Percentiles rank a stretch among this genome's conserved stretches.
phyloP scores from a whole-genome alignment of 35 echinoderm and acorn worm genomes.

The Antedon bifida region DNA sequence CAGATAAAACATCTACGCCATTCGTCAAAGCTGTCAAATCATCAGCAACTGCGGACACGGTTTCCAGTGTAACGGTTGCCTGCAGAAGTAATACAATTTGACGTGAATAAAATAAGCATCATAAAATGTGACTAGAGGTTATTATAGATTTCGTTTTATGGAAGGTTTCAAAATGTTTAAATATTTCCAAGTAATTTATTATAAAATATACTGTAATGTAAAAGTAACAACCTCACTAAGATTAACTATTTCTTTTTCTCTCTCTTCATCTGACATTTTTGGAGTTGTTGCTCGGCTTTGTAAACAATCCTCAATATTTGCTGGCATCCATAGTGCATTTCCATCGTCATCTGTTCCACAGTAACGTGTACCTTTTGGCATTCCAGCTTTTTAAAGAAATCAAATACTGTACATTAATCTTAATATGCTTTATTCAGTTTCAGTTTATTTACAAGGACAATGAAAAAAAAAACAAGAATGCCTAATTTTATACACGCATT shows the following conservation, averaged over 20 bases:
- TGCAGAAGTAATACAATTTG: background rate
- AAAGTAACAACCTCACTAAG: background rate
- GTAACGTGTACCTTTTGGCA: background rate
- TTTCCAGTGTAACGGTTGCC: background rate
- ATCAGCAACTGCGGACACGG: background rate
- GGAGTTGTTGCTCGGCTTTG: background rate
- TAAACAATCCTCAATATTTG: background rate
- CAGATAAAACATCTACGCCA: background rate
- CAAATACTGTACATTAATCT: too few species aligned
- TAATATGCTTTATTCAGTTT: too few species aligned
- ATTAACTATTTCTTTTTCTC: background rate
- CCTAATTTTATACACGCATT: too few species aligned
- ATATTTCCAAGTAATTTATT: too few species aligned
- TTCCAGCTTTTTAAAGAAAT: background rate
- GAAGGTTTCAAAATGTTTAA: too few species aligned
- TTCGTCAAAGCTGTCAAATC: background rate
- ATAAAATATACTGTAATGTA: too few species aligned
- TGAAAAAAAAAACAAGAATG: too few species aligned
- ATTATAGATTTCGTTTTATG: too few species aligned
- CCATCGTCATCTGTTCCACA: background rate
- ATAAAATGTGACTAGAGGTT: too few species aligned
- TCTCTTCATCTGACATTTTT: background rate
- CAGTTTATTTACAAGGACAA: too few species aligned
- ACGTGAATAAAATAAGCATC: too few species aligned
- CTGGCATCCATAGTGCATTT: background rate